Base-by-base conservation (phyloP, 2,797 vertebrate genomes). In the Alcedo atthis region DNA sequence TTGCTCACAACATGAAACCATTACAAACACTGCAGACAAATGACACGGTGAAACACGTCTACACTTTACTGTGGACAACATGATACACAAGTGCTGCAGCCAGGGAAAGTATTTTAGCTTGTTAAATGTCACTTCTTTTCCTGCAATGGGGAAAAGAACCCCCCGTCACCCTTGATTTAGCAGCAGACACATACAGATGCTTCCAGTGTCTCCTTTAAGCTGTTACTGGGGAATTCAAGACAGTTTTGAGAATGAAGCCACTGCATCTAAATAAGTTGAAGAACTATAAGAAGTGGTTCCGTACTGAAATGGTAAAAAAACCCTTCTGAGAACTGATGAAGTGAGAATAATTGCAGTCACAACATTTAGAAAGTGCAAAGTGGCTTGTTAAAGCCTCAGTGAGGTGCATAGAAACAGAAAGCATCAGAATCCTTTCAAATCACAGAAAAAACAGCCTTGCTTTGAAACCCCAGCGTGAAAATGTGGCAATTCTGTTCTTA, bases 261-360 rank as follows among this genome's bases (percentile, higher is more conserved):
- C 24, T 84, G 46, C 69, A 69, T 92, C 69, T 85, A 83, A 94
- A 35, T 76, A 93, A 87, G 63, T 87, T 91, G 49, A 96, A 95
- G 94, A 75, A 76, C 71, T 93, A 43, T 92, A 73, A 93, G 59
- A 94, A 94, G 59, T 68, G 42, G 26, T 94, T 96, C 49, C 53
- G 19, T 92, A 53, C 43, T 87, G 48, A 94, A 95, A 92, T 90
- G 35, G 69, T 90, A 94, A 94, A 97, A 97, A 49, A 81, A 70
- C 13, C 21, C 61, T 79, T 95, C 67, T 82, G 84, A 94, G 87
- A 82, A 61, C 59, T 87, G 74, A 86, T 88, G 93, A 96, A 94
- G 89, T 96, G 94, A 96, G 77, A 93, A 93, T 93, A 96, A 95
- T 95, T 96, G 93, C 80, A 96, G 92, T 96, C 95, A 97, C 87